Base-by-base conservation (phyloP, 2,113 vertebrate species). In the Varanus komodoensis region DNA sequence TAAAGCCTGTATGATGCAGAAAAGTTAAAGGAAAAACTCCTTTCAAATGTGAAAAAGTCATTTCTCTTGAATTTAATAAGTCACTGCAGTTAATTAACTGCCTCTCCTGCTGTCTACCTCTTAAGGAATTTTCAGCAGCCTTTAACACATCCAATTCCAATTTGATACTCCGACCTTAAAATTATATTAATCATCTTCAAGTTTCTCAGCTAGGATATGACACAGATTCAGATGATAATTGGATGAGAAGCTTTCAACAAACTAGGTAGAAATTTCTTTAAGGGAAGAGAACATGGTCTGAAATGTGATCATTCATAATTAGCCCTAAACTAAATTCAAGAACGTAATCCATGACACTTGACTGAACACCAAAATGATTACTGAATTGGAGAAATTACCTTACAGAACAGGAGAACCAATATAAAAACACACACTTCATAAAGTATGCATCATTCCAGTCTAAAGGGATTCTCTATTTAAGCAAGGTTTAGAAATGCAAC, bases 61-160 rank as follows among this genome's bases (percentile, higher is more conserved):
- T 38, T 83, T 75, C 21, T 82, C 48, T 77, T 34, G 25, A 87
- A 87, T 82, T 77, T 77, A 87, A 83, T 48, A 64, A 82, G 78
- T 19, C 54, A 87, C 15, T 34, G 23, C 8, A 75, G 21, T 86
- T 84, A 82, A 61, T 64, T 89, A 88, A 78, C 61, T 84, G 9
- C 77, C 84, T 88, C 50, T 38, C 21, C 17, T 9, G 14, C n/a
- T 73, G 86, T 74, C 61, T 85, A 29, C n/a, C 38, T 73, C 77
- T 44, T 64, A 74, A 78, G 67, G 17, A 50, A 78, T 77, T 90
- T 79, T 88, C 81, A 90, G 25, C 61, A 91, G 57, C 74, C 84
- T 21, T 27, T 50, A 54, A 64, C 4, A 84, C 32, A 90, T 67
- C 68, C 67, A 73, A 68, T 61, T 81, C 50, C 68, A 83, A 77